Percentiles rank a stretch among this genome's conserved stretches.
These are phyloP conservation scores for Eulemur rufifrons DNA, from an alignment of 2,113 vertebrate genomes.

Conservation along the genomic window DNA sequence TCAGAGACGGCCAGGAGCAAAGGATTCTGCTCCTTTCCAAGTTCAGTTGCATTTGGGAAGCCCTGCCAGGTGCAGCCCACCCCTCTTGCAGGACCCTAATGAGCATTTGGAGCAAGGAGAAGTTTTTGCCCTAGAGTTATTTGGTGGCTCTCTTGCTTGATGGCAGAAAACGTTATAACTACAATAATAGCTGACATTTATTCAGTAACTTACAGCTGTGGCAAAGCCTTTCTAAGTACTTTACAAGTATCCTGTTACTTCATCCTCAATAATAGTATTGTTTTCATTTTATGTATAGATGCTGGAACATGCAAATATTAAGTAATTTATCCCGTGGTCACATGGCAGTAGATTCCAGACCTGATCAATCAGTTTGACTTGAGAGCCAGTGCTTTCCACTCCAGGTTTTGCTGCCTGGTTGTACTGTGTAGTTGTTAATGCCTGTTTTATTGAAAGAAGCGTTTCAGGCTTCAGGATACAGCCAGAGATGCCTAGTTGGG, in stretches of 20 bases:
- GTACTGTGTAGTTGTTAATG: background rate
- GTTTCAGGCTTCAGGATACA: background rate
- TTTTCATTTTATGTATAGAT: background rate
- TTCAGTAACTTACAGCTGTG: background rate
- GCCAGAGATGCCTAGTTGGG: background rate
- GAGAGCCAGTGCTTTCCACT: background rate
- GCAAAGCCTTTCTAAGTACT: background rate
- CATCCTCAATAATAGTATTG: background rate
- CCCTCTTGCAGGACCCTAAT: background rate
- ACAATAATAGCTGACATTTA: background rate
- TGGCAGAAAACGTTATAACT: background rate
- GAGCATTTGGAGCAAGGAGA: background rate
- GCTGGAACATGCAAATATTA: background rate
- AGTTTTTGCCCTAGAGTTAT: background rate
- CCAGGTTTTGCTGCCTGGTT: background rate
- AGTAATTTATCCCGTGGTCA: background rate
- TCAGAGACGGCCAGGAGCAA: slow-evolving; percentile 73
- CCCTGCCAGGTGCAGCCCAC: background rate
- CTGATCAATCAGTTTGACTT: background rate
- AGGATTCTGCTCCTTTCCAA: background rate
- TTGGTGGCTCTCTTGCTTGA: background rate
- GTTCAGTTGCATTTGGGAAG: background rate
- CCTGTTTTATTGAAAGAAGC: background rate
- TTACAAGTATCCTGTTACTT: background rate
- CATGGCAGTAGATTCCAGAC: background rate